Percentiles rank a stretch among this genome's conserved stretches.
Conservation (phyloP, 2,888 invertebrate species). For the Drosophila mayaguana region DNA sequence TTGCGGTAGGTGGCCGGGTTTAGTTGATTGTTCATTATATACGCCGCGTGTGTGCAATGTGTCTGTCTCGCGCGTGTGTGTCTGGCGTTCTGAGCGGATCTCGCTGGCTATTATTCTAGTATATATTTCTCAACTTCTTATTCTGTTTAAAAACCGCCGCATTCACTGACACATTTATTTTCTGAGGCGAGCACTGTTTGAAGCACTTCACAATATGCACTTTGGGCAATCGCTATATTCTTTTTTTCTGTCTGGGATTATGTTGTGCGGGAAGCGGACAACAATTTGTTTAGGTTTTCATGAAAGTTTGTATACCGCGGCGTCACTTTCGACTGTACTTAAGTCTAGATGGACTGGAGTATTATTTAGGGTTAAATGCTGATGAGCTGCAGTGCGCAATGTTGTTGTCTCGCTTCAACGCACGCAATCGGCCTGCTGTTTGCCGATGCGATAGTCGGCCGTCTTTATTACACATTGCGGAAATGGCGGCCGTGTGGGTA, state of each 20-base stretch:
- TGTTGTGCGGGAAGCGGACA: slow-evolving; percentile 43
- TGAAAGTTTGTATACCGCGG: slow-evolving; percentile 66
- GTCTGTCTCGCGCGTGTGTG: slow-evolving; percentile 3
- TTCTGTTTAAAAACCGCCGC: slow-evolving; percentile 12
- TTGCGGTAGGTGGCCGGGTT: slow-evolving; percentile 84
- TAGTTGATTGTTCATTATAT: slow-evolving; percentile 83
- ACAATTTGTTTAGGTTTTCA: slow-evolving; percentile 51
- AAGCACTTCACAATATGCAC: background rate
- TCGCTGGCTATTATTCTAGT: slow-evolving; percentile 54
- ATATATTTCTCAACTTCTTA: slow-evolving; percentile 22
- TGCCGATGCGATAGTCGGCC: slow-evolving; percentile 16
- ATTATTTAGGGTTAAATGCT: slow-evolving; percentile 79
- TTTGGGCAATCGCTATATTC: slow-evolving; percentile 28
- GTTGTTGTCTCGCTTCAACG: slow-evolving; percentile 38
- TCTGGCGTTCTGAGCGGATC: slow-evolving; percentile 25
- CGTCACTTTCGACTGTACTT: slow-evolving; percentile 79
- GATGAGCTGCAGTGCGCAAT: slow-evolving; percentile 16
- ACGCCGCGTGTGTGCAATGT: slow-evolving; percentile 10
- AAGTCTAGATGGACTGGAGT: slow-evolving; percentile 64
- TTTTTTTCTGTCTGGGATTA: slow-evolving; percentile 11
- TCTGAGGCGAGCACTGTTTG: slow-evolving; percentile 4
- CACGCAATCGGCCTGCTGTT: slow-evolving; percentile 20
- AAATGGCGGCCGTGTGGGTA: slow-evolving; percentile 63
- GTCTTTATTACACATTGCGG: slow-evolving; percentile 55
- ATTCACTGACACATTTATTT: slow-evolving; percentile 23